Conservation (phyloP, 2,888 invertebrate genomes). For the Hydroisotoma schaefferi region DNA sequence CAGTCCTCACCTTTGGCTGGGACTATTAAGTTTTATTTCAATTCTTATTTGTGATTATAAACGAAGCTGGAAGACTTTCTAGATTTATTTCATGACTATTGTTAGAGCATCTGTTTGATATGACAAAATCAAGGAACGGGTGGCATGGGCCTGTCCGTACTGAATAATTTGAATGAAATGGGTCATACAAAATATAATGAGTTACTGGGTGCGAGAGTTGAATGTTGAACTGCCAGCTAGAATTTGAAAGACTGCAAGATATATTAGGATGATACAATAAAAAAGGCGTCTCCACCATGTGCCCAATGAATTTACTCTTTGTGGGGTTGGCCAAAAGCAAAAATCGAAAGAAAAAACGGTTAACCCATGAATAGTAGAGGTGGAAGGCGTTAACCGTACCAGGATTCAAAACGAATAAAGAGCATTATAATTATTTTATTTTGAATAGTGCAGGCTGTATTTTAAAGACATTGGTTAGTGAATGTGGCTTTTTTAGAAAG, state of each 20-base stretch:
- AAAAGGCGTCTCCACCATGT: background rate
- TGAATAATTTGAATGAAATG: conserved; percentile 14
- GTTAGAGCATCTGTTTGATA: background rate
- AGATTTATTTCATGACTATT: too few relatives aligned
- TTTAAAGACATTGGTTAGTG: background rate
- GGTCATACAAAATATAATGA: conserved; percentile 16
- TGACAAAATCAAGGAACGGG: background rate
- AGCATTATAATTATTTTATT: conserved; percentile 4
- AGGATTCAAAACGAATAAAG: conserved; percentile 9
- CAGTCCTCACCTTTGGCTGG: too few relatives aligned
- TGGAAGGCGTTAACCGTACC: conserved; percentile 12
- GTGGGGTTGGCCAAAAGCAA: conserved; percentile 2
- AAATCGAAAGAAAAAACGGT: conserved; percentile 10
- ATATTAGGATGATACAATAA: background rate
- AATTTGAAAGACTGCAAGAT: background rate
- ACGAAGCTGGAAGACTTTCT: too few relatives aligned
- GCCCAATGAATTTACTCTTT: background rate
- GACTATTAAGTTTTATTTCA: too few relatives aligned
- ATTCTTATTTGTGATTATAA: too few relatives aligned
- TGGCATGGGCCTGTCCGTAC: conserved; percentile 1
- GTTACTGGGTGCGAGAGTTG: conserved; percentile 8
- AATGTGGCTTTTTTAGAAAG: too few relatives aligned
- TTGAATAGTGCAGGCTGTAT: background rate
- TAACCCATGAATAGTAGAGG: conserved; percentile 4
- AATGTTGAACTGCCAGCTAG: background rate